These are phyloP conservation scores for Tupaia tana DNA, from an alignment of 2,113 vertebrate species.

Conservation along the genomic window DNA sequence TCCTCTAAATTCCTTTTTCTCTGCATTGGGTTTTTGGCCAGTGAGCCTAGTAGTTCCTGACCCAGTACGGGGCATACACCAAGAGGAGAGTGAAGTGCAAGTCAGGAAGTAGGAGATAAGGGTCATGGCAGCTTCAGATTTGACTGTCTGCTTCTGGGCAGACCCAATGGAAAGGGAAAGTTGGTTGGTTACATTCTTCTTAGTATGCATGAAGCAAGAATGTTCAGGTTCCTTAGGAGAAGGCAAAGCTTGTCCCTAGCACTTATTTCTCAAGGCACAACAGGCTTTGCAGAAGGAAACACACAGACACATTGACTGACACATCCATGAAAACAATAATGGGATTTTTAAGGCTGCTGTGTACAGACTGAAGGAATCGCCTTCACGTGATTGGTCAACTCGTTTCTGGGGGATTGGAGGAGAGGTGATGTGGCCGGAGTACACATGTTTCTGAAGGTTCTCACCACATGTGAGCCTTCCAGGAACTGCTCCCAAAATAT, in stretches of 20 bases:
- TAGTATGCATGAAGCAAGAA: not conserved
- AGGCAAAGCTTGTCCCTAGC: not conserved
- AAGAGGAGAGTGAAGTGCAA: not conserved
- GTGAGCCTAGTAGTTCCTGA: not conserved
- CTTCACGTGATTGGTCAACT: not conserved
- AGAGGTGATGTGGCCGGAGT: not conserved
- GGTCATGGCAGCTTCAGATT: accelerated
- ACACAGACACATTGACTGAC: not conserved
- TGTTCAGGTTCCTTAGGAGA: not conserved
- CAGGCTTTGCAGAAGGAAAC: not conserved
- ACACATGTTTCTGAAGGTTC: not conserved
- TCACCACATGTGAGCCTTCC: not conserved
- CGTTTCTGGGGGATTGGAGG: not conserved
- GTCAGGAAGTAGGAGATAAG: not conserved
- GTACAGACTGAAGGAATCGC: not conserved
- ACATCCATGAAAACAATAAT: not conserved
- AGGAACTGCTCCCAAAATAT: conserved; percentile 7
- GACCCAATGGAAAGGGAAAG: not conserved
- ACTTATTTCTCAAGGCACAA: not conserved
- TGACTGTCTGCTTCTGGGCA: not conserved
- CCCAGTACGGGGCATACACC: not conserved
- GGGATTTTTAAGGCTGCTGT: not conserved
- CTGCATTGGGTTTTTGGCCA: not conserved
- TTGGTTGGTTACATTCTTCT: not conserved
- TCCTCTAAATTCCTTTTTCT: not conserved